Percentiles rank a stretch among this genome's conserved stretches.
These are phyloP conservation scores for Uropetala carovei DNA, from an alignment of 2,888 invertebrate genomes.

Conservation along the genomic window DNA sequence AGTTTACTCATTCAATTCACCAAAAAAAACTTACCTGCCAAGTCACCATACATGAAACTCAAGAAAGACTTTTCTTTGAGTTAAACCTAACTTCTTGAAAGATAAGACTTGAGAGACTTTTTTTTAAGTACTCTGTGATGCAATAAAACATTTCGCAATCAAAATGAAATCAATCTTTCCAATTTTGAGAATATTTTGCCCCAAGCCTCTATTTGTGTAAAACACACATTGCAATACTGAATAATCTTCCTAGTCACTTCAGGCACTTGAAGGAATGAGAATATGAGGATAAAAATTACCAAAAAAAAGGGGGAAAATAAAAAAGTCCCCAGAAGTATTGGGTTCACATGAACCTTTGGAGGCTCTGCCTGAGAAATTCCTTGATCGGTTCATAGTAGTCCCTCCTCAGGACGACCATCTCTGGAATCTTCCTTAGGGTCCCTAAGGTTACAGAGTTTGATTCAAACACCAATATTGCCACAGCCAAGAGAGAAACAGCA, in stretches of 20 bases:
- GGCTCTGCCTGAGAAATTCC: slow-evolving; percentile 80
- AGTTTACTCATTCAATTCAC: neutral
- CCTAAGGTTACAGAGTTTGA: slow-evolving; percentile 86
- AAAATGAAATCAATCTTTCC: slow-evolving; percentile 39
- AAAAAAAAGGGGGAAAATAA: slow-evolving; percentile 52
- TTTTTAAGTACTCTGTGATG: slow-evolving; percentile 50
- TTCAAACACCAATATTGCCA: slow-evolving; percentile 86
- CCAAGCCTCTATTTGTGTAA: slow-evolving; percentile 51
- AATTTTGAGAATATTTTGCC: neutral
- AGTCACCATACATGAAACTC: neutral
- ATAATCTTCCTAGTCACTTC: slow-evolving; percentile 64
- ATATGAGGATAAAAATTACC: slow-evolving; percentile 60
- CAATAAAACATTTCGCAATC: neutral
- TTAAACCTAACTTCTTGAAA: slow-evolving; percentile 22
- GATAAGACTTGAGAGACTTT: slow-evolving; percentile 21
- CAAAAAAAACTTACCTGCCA: slow-evolving; percentile 8
- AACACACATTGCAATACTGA: slow-evolving; percentile 43
- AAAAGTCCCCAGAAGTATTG: slow-evolving; percentile 24
- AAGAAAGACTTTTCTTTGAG: neutral
- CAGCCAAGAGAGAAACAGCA: slow-evolving; percentile 82
- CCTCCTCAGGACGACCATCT: slow-evolving; percentile 84
- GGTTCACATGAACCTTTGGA: slow-evolving; percentile 62
- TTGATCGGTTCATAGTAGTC: slow-evolving; percentile 91
- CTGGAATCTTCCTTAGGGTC: slow-evolving; percentile 84
- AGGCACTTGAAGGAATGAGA: slow-evolving; percentile 63